Conservation (phyloP, 1,140 invertebrate species). For the Lepidostoma basale region DNA sequence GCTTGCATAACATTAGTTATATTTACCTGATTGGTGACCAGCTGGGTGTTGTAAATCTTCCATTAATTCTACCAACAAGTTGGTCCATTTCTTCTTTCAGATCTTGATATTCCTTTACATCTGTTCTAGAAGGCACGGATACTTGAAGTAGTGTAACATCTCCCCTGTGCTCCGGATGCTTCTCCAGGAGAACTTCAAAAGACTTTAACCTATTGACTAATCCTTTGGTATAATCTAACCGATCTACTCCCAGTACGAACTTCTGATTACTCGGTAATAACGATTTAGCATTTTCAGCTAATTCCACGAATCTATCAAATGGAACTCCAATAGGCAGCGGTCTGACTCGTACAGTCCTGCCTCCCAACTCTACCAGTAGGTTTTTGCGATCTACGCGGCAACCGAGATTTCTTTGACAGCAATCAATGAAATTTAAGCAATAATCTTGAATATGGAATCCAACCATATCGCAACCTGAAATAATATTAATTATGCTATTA, state of each 20-base stretch:
- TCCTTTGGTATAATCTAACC: slow-evolving; percentile 91
- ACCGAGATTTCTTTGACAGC: slow-evolving; percentile 84
- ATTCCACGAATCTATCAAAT: slow-evolving; percentile 82
- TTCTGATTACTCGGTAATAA: slow-evolving; percentile 77
- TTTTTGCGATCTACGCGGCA: slow-evolving; percentile 88
- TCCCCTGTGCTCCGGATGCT: slow-evolving; percentile 84
- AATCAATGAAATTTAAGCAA: slow-evolving; percentile 90
- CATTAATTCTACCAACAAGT: slow-evolving; percentile 85
- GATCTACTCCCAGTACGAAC: slow-evolving; percentile 84
- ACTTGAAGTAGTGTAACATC: slow-evolving; percentile 85
- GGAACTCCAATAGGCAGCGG: slow-evolving; percentile 88
- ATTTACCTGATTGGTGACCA: slow-evolving; percentile 83
- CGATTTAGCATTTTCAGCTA: slow-evolving; percentile 79
- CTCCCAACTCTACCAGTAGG: slow-evolving; percentile 84
- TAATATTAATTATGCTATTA: background rate
- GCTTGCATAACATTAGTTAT: too few relatives aligned
- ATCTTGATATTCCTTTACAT: slow-evolving; percentile 90
- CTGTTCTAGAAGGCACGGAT: slow-evolving; percentile 86
- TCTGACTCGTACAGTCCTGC: slow-evolving; percentile 79
- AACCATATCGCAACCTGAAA: slow-evolving; percentile 84
- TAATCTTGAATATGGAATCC: slow-evolving; percentile 93
- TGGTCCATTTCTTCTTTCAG: slow-evolving; percentile 91
- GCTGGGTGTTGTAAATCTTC: slow-evolving; percentile 84
- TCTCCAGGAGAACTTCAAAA: slow-evolving; percentile 83
- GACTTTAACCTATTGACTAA: slow-evolving; percentile 83